A percentile compares a stretch with the other conserved stretches of the same genome.
These are phyloP conservation scores for Takifugu flavidus DNA, from an alignment of 2,113 vertebrate genomes.

Conservation along the genomic window DNA sequence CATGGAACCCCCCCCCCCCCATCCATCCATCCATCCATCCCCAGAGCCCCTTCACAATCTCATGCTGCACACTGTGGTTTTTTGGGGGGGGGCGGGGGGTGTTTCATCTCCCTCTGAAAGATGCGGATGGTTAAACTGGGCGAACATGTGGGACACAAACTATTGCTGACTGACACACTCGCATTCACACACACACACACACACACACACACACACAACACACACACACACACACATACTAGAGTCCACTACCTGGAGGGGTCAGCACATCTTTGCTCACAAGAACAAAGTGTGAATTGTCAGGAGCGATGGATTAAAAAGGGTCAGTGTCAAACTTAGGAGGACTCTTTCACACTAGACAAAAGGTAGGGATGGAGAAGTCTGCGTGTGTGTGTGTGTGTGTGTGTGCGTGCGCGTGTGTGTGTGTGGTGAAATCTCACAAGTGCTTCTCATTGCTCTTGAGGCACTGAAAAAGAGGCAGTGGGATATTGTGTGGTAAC, in stretches of 20 bases:
- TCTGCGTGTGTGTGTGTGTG: constrained; percentile 7
- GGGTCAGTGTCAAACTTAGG: constrained; percentile 4
- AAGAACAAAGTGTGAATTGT: no score
- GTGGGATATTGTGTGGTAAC: constrained; percentile 71
- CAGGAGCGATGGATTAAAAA: no score
- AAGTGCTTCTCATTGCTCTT: constrained; percentile 68
- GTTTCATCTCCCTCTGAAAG: constrained; percentile 29
- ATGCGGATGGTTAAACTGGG: constrained; percentile 17
- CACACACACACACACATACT: constrained; percentile 18
- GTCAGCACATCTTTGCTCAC: no score
- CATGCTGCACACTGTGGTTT: constrained; percentile 53
- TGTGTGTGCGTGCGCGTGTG: constrained; percentile 18
- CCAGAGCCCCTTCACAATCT: constrained; percentile 56
- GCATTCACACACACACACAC: constrained; percentile 1
- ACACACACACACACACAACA: constrained; percentile 17
- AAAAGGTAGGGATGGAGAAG: constrained; percentile 16
- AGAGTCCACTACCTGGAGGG: neutral
- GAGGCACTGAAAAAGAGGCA: constrained; percentile 68
- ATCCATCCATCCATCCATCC: constrained; percentile 18
- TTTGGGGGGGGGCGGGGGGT: constrained; percentile 8
- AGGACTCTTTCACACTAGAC: constrained; percentile 41
- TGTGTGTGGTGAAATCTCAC: constrained; percentile 47
- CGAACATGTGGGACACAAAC: neutral
- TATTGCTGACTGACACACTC: constrained; percentile 49
- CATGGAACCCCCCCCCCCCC: constrained; percentile 30